Base-by-base conservation (phyloP, 2,113 vertebrate species). In the Ivindomyrus marchei region DNA sequence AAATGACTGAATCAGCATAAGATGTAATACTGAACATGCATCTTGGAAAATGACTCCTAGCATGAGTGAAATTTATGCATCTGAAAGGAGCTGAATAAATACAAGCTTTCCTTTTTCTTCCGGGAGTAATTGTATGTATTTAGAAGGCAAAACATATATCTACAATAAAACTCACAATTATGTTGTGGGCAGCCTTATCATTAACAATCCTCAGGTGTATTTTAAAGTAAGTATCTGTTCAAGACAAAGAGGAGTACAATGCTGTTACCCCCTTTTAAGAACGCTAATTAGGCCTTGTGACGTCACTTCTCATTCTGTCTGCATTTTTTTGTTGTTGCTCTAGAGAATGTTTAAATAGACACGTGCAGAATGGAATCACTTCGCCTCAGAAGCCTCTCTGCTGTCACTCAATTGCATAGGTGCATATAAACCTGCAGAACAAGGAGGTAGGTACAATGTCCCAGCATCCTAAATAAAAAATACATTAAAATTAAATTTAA, bases 181-280 rank as follows among this genome's bases (percentile, higher is more conserved):
- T 62, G 77, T 46, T 47, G 27, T 49, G 21, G 39, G 50, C 90
- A 53, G 21, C 45, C 85, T 77, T 88, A 39, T 85, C 70, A 90
- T 90, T 90, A 88, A 49, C 42, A 42, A 83, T 52, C 62, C 47
- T 84, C 74, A 90, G 87, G 66, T 47, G 70, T 50, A 88, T 88
- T 83, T 90, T 88, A 62, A 84, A 50, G 52, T 90, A 90, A 90
- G 45, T 88, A 88, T 90, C 74, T 49, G 50, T 90, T 90, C 46
- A 85, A 80, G 90, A 56, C 66, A 83, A 88, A 90, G 42, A 56
- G 70, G 49, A 53, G 42, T 88, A 74, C 53, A 42, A 50, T 83
- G 58, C 52, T 45, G 74, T 85, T 53, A 31, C 74, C 31, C 4
- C 87, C 83, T 88, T 58, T 39, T 85, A 87, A 46, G 87, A 88